A percentile compares a stretch with the other conserved stretches of the same genome.
Conservation (phyloP, 2,797 vertebrate genomes). For the Carduelis carduelis region DNA sequence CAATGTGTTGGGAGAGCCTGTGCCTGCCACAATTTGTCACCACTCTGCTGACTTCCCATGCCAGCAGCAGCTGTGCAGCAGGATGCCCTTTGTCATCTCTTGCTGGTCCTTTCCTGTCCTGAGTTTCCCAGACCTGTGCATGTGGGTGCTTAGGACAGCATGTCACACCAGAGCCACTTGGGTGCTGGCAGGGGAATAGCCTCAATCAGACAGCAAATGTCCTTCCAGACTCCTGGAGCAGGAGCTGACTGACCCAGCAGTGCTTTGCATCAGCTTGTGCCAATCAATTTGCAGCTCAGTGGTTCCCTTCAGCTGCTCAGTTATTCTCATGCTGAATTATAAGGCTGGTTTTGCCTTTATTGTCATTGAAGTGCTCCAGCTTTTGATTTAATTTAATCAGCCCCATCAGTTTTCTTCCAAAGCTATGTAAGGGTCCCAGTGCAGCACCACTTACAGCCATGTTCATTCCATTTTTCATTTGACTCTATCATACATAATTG, state of each 20-base stretch:
- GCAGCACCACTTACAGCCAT: not conserved
- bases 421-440: not conserved
- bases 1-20: not conserved
- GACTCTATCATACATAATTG: not conserved
- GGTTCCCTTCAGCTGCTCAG: not conserved
- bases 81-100: not conserved
- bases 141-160: not conserved
- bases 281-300: not conserved
- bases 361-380: not conserved
- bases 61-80: not conserved
- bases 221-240: not conserved
- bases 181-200: fast-evolving
- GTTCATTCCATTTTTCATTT: not conserved
- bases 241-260: not conserved
- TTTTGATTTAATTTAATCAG: not conserved
- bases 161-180: fast-evolving
- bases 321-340: not conserved
- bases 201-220: not conserved
- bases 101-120: not conserved
- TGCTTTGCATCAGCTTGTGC: not conserved
- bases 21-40: not conserved
- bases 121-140: not conserved
- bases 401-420: not conserved
- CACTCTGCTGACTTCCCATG: fast-evolving
- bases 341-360: not conserved